Percentiles rank a stretch among this genome's conserved stretches.
These are phyloP conservation scores for Phylloscopus whistleri DNA, from an alignment of 2,113 vertebrate species.

Conservation along the genomic window DNA sequence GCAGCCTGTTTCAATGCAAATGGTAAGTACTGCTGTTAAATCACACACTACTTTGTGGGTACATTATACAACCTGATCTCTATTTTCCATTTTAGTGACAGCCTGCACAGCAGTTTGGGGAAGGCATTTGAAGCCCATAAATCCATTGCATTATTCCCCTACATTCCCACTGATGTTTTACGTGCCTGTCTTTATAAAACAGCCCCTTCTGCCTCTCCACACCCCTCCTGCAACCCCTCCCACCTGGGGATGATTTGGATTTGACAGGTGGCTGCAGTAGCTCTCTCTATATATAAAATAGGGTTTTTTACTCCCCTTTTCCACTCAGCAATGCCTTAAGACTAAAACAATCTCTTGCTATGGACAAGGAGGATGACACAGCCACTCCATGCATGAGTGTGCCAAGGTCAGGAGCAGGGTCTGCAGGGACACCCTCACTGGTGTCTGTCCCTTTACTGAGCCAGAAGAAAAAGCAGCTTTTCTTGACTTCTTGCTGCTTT, in stretches of 20 bases:
- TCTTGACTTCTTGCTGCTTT: background rate
- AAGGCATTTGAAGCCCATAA: background rate
- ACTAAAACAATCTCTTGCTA: background rate
- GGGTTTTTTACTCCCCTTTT: background rate
- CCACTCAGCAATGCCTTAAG: background rate
- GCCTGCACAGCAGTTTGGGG: background rate
- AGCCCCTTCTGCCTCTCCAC: background rate
- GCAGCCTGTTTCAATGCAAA: conserved; percentile 19
- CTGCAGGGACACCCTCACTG: background rate
- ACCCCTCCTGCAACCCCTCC: background rate
- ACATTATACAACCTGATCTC: background rate
- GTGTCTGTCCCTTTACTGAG: background rate
- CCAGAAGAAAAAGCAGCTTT: background rate
- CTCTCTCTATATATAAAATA: background rate
- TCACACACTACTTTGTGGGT: background rate
- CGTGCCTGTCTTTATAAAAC: background rate
- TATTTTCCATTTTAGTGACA: conserved; percentile 25
- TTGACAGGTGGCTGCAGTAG: background rate
- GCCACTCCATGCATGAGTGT: background rate
- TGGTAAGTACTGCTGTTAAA: background rate
- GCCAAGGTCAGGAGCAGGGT: background rate
- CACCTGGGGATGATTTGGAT: background rate
- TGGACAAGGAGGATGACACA: background rate
- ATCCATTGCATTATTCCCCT: background rate
- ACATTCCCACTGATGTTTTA: background rate